Evolutionary conservation across 2,797 vertebrate species (phyloP).

Genomic region (Coluber constrictor): DNA sequence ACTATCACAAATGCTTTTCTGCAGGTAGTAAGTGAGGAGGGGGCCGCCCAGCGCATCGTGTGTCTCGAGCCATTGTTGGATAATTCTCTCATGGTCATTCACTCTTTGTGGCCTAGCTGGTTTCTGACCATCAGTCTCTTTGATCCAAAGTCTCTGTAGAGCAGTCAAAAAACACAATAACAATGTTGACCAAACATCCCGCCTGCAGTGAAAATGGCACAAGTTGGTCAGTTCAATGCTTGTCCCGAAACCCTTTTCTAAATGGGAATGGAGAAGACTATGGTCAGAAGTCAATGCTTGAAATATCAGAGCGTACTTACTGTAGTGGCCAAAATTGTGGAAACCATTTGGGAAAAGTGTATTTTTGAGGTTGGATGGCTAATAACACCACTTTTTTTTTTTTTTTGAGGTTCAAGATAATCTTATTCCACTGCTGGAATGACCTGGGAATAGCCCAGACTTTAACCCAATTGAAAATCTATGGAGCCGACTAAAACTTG

Average conservation of each 20-base stretch:
- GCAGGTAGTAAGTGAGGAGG: slow-evolving; percentile 42
- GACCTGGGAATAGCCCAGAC: too few species aligned
- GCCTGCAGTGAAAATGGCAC: not conserved
- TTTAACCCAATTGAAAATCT: too few species aligned
- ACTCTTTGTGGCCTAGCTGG: not conserved
- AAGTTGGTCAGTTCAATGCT: not conserved
- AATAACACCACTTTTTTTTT: too few species aligned
- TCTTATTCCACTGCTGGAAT: too few species aligned
- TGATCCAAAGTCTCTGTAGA: slow-evolving; percentile 42
- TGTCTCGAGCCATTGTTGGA: slow-evolving; percentile 21
- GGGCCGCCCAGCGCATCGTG: slow-evolving; percentile 36
- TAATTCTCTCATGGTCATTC: slow-evolving; percentile 1
- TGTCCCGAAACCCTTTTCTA: not conserved
- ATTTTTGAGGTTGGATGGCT: too few species aligned
- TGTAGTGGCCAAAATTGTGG: too few species aligned
- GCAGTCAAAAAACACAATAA: slow-evolving; percentile 45
- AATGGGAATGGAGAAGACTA: not conserved
- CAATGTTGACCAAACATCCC: slow-evolving; percentile 21
- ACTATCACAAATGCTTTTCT: slow-evolving; percentile 7
- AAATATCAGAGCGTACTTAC: not conserved
- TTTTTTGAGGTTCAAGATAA: too few species aligned
- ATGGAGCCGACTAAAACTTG: too few species aligned
- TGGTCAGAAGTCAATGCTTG: not conserved
- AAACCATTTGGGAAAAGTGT: too few species aligned
- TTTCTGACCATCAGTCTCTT: not conserved